Conservation (phyloP, 2,113 vertebrate genomes). For the Nothoprocta pentlandii region DNA sequence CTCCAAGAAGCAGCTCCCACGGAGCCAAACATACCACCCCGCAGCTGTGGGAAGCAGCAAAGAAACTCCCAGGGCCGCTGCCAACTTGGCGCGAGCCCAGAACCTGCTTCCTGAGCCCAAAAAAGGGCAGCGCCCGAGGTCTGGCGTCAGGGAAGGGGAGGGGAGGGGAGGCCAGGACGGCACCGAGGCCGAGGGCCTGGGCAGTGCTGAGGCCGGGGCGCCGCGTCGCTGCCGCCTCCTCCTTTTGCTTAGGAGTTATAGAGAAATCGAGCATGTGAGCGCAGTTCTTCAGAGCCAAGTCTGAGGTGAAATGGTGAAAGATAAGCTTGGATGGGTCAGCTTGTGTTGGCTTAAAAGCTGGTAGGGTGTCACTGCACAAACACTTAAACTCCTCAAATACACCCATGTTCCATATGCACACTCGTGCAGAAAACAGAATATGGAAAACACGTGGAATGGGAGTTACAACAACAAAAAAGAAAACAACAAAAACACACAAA, state of each 20-base stretch:
- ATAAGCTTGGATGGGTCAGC: neutral
- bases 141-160: neutral
- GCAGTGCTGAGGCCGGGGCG: neutral
- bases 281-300: neutral
- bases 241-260: neutral
- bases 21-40: neutral
- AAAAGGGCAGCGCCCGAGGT: neutral
- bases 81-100: neutral
- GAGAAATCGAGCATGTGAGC: neutral
- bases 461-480: neutral
- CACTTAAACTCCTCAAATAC: no score
- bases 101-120: neutral
- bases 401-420: neutral
- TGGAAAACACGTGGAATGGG: neutral
- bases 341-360: no score
- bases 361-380: no score
- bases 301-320: neutral
- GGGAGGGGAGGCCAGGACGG: neutral
- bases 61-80: neutral
- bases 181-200: neutral
- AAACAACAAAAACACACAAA: neutral
- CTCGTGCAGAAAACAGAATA: neutral
- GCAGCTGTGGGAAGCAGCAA: neutral
- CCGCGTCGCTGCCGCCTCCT: neutral
- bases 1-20: neutral